phyloP scores from a whole-genome alignment of 2,113 vertebrate species.

The Rattus norvegicus region GRCr8 NC_086039.1:108325001-108325500 shows the following conservation, averaged over 20 bases:
- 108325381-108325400: neutral
- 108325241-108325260: constrained; percentile 8
- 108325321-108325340: neutral
- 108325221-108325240: neutral
- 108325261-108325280: constrained; percentile 19
- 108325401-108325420: neutral
- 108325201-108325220: constrained; percentile 28
- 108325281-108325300: neutral
- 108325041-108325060: neutral
- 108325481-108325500: neutral
- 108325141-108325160: neutral
- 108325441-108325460: no score
- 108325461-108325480: neutral
- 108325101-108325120: neutral
- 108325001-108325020: neutral
- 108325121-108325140: constrained; percentile 20
- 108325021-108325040: neutral
- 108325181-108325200: neutral
- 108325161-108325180: constrained; percentile 24
- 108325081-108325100: constrained; percentile 30
- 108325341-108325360: constrained; percentile 5
- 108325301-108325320: neutral
- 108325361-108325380: constrained; percentile 38
- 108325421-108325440: no score
- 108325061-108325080: neutral